phyloP scores from a whole-genome alignment of 2,797 vertebrate species.

The Pseudotriccus pelzelni region DNA sequence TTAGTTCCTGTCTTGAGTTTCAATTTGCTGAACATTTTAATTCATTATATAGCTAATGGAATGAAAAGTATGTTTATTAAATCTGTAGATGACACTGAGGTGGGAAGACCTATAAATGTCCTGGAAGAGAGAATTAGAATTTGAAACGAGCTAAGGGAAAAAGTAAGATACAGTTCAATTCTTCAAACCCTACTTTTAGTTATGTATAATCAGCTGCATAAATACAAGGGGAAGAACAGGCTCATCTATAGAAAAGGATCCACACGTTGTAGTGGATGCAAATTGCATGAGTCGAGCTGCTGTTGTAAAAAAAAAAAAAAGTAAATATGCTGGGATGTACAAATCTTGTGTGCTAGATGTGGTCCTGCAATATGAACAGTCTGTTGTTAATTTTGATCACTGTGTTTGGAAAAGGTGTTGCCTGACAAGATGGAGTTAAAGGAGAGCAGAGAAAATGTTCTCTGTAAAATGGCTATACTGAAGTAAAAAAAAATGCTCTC shows the following conservation, averaged over 20 bases:
- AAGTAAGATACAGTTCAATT: neutral
- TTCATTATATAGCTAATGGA: neutral
- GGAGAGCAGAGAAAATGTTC: neutral
- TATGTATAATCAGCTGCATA: neutral
- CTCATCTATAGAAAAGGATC: neutral
- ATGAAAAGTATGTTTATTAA: constrained; percentile 16
- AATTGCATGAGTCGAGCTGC: neutral
- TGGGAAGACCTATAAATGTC: neutral
- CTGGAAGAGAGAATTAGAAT: neutral
- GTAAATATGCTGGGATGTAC: neutral
- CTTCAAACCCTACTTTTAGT: neutral
- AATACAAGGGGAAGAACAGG: neutral
- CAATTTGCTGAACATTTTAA: neutral
- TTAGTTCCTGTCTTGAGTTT: neutral
- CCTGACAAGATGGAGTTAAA: neutral
- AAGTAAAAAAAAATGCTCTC: neutral
- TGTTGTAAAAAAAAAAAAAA: neutral
- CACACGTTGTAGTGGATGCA: neutral
- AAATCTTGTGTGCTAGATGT: neutral
- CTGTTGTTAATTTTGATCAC: neutral
- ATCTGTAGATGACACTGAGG: neutral
- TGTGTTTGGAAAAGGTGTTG: neutral
- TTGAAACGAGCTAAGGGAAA: neutral
- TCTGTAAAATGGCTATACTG: neutral
- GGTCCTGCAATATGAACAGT: neutral